Percentiles rank a stretch among this genome's conserved stretches.
Conservation (phyloP, 2,113 vertebrate species). For the Romanogobio albipinnatus region DNA sequence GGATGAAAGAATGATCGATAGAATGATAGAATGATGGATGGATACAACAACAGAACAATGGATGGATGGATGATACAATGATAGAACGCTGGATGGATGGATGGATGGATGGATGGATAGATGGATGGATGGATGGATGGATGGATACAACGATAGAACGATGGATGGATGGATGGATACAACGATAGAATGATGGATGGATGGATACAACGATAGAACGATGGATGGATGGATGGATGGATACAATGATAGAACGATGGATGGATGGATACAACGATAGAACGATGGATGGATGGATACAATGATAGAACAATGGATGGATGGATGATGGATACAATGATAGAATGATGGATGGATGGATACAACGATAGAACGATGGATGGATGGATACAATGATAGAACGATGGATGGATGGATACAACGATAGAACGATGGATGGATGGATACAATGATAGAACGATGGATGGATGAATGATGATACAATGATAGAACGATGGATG, state of each 20-base stretch:
- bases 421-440: neutral
- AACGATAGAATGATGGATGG: neutral
- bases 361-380: neutral
- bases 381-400: neutral
- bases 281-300: neutral
- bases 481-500: neutral
- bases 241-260: neutral
- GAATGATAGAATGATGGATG: neutral
- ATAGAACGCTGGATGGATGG: neutral
- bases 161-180: neutral
- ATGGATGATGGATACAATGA: neutral
- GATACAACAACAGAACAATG: neutral
- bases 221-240: neutral
- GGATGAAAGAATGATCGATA: neutral
- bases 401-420: neutral
- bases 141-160: neutral
- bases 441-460: neutral
- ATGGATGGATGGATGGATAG: neutral
- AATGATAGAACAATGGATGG: neutral
- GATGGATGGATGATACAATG: neutral
- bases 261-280: neutral
- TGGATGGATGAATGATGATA: neutral
- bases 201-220: neutral
- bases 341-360: neutral
- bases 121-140: fast-evolving